phyloP scores from a whole-genome alignment of 2,888 invertebrate genomes.

The Phorcus lineatus region DNA sequence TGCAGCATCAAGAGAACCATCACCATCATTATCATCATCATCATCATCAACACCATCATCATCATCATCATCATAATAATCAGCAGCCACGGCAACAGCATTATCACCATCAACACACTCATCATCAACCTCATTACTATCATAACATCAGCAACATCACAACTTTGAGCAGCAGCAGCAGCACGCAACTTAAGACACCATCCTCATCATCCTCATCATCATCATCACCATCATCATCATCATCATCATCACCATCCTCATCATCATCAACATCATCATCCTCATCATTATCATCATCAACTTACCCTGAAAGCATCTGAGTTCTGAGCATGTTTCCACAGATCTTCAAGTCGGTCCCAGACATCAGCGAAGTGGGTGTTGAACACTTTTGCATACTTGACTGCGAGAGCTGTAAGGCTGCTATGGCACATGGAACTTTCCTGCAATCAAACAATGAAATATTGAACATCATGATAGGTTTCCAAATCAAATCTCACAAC shows the following conservation, averaged over 20 bases:
- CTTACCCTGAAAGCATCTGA: constrained; percentile 59
- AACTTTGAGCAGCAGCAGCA: not conserved
- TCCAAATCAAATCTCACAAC: too few relatives aligned
- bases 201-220: not conserved
- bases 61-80: too few relatives aligned
- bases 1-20: too few relatives aligned
- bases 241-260: not conserved
- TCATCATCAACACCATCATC: too few relatives aligned
- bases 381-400: constrained; percentile 65
- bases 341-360: constrained; percentile 63
- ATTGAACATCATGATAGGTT: not conserved
- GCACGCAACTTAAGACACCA: not conserved
- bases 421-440: constrained; percentile 57
- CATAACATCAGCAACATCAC: not conserved
- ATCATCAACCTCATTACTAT: too few relatives aligned
- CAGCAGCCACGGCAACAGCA: too few relatives aligned
- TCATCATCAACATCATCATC: not conserved
- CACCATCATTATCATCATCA: too few relatives aligned
- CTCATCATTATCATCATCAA: not conserved
- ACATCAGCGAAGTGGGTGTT: constrained; percentile 63
- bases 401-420: constrained; percentile 64
- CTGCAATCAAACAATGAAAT: constrained; percentile 41
- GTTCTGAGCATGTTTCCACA: constrained; percentile 61
- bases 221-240: not conserved
- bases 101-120: too few relatives aligned